Evolutionary conservation across 1,140 invertebrate genomes (phyloP).

Genomic region (Lepidostoma basale): DNA sequence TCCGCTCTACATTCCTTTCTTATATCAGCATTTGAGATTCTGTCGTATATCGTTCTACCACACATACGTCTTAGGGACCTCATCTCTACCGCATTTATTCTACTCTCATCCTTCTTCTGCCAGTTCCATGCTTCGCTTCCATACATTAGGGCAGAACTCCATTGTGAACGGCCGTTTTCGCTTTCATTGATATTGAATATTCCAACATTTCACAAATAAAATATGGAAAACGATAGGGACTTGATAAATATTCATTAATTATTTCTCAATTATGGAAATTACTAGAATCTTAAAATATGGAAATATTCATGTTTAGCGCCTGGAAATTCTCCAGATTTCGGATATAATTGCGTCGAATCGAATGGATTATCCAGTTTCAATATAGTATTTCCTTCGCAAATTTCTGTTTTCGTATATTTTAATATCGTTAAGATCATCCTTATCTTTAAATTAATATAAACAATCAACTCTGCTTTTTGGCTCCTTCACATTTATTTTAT

Average conservation of each 20-base stretch:
- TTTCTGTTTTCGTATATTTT: neutral
- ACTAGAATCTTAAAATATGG: neutral
- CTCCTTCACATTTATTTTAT: no score
- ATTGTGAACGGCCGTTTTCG: no score
- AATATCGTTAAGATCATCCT: neutral
- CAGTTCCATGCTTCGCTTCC: no score
- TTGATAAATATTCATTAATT: slow-evolving; percentile 22
- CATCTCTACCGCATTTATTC: no score
- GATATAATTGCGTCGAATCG: slow-evolving; percentile 5
- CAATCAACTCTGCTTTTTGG: no score
- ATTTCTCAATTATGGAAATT: slow-evolving; percentile 4
- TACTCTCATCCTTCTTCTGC: no score
- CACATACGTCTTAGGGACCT: no score
- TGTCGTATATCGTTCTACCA: no score
- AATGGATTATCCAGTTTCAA: slow-evolving; percentile 16
- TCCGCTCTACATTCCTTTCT: no score
- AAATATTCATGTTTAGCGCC: neutral
- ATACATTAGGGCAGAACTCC: no score
- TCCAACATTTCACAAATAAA: neutral
- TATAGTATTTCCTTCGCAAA: neutral
- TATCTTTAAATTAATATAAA: neutral
- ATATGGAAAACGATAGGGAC: neutral
- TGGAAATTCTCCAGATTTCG: neutral
- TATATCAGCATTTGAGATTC: no score
- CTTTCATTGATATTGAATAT: no score